Conservation (phyloP, 2,888 invertebrate species). For the Andrena fulva region DNA sequence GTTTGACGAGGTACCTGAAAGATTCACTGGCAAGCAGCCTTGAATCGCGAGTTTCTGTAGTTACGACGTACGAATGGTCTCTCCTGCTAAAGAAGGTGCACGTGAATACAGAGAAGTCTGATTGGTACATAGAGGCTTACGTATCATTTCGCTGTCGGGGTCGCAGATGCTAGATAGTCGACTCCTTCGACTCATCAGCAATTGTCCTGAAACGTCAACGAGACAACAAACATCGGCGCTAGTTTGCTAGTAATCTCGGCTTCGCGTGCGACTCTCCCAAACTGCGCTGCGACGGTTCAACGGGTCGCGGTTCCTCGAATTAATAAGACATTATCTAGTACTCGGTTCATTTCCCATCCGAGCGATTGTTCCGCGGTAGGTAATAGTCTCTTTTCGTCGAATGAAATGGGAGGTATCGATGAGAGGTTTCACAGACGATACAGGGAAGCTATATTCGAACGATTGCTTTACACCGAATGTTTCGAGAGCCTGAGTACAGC, state of each 20-base stretch:
- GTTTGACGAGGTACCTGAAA: background rate
- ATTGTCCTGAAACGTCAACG: slow-evolving; percentile 82
- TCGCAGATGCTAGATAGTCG: slow-evolving; percentile 88
- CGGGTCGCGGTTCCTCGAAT: slow-evolving; percentile 7
- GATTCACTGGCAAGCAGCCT: background rate
- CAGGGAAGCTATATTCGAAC: too few relatives aligned
- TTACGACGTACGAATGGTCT: slow-evolving; percentile 53
- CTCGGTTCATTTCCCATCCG: background rate
- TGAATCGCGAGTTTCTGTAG: background rate
- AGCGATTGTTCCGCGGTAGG: background rate
- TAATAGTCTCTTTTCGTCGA: background rate
- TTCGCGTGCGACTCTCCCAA: background rate
- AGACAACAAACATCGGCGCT: slow-evolving; percentile 49
- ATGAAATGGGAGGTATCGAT: slow-evolving; percentile 33
- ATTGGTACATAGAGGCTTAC: slow-evolving; percentile 86
- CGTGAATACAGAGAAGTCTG: slow-evolving; percentile 48
- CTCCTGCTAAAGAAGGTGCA: slow-evolving; percentile 23
- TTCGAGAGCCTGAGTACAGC: background rate
- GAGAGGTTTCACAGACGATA: background rate
- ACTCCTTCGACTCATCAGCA: slow-evolving; percentile 83
- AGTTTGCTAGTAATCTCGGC: slow-evolving; percentile 11
- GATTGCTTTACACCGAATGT: background rate
- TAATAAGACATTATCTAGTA: background rate
- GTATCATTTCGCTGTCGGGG: slow-evolving; percentile 88
- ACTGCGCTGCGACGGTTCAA: background rate